Percentiles rank a stretch among this genome's conserved stretches.
phyloP scores from a whole-genome alignment of 2,797 vertebrate species.

The Amblyopsis hoosieri region DNA sequence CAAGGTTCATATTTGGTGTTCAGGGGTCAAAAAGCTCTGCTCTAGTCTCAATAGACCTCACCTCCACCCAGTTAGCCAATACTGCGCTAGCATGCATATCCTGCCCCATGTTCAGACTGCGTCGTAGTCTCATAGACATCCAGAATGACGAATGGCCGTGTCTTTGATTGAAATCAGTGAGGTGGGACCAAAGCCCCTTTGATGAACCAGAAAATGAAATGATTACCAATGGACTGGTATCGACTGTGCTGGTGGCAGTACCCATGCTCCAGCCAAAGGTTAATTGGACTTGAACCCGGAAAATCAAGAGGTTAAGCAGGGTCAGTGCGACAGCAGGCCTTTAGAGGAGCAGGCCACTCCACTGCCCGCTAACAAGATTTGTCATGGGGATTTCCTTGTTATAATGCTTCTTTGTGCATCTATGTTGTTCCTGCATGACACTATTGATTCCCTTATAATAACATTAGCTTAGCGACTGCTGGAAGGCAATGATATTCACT shows the following conservation, averaged over 20 bases:
- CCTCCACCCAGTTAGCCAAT: neutral
- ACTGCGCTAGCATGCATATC: neutral
- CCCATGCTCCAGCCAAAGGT: conserved; percentile 88
- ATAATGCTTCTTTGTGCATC: conserved; percentile 68
- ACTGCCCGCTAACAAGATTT: conserved; percentile 90
- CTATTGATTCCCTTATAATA: conserved; percentile 73
- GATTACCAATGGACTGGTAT: conserved; percentile 89
- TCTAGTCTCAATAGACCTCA: neutral
- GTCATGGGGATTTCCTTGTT: conserved; percentile 80
- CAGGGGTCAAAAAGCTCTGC: too few relatives aligned
- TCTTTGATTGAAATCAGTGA: conserved; percentile 87
- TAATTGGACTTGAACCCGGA: conserved; percentile 99
- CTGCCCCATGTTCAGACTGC: conserved; percentile 63
- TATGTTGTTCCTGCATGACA: conserved; percentile 56
- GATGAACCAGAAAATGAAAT: conserved; percentile 96
- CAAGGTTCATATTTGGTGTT: too few relatives aligned
- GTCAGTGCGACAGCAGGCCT: conserved; percentile 80
- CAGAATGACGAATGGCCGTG: conserved; percentile 85
- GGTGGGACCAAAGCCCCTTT: conserved; percentile 84
- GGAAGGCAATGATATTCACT: conserved; percentile 61
- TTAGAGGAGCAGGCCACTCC: conserved; percentile 76
- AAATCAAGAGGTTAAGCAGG: conserved; percentile 96
- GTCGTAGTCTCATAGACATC: conserved; percentile 58
- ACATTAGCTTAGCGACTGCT: conserved; percentile 60
- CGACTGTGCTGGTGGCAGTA: conserved; percentile 87